phyloP scores from a whole-genome alignment of 2,797 vertebrate species.

The Carapus acus region DNA sequence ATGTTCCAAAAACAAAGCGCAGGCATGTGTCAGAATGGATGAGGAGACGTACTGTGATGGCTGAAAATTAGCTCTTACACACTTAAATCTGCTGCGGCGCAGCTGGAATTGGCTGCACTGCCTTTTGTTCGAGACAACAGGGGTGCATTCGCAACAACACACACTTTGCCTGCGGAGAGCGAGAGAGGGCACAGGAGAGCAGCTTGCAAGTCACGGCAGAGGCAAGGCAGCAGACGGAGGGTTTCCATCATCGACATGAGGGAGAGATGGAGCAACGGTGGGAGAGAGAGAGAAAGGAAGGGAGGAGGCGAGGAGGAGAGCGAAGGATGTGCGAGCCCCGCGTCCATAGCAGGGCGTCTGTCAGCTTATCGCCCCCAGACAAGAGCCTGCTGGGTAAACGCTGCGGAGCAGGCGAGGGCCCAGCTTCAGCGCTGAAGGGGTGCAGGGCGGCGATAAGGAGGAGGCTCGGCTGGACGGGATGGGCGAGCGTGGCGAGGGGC shows the following conservation, averaged over 20 bases:
- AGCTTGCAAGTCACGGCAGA: conserved; percentile 12
- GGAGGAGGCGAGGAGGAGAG: conserved; percentile 32
- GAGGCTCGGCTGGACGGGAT: conserved; percentile 64
- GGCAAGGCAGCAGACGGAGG: conserved; percentile 6
- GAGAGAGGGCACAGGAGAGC: conserved; percentile 26
- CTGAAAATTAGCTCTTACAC: conserved; percentile 58
- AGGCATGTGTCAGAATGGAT: conserved; percentile 24
- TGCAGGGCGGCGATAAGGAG: conserved; percentile 76
- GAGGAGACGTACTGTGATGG: conserved; percentile 46
- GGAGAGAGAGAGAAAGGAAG: conserved; percentile 37
- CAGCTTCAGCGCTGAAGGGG: conserved; percentile 64
- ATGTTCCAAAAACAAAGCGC: conserved; percentile 41
- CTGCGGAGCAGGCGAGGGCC: conserved; percentile 68
- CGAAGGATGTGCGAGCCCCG: conserved; percentile 50
- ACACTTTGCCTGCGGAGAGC: conserved; percentile 41
- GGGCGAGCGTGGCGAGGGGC: conserved; percentile 56
- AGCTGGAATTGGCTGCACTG: conserved; percentile 53
- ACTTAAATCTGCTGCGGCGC: conserved; percentile 53
- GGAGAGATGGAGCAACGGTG: too few relatives aligned
- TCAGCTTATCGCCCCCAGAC: conserved; percentile 78
- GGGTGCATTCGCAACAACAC: conserved; percentile 55
- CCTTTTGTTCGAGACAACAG: conserved; percentile 57
- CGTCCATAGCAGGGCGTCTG: conserved; percentile 67
- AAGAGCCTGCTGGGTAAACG: conserved; percentile 74
- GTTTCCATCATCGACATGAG: conserved; percentile 22